phyloP scores from a whole-genome alignment of 2,888 invertebrate species.

The Petrolisthes cinctipes region DNA sequence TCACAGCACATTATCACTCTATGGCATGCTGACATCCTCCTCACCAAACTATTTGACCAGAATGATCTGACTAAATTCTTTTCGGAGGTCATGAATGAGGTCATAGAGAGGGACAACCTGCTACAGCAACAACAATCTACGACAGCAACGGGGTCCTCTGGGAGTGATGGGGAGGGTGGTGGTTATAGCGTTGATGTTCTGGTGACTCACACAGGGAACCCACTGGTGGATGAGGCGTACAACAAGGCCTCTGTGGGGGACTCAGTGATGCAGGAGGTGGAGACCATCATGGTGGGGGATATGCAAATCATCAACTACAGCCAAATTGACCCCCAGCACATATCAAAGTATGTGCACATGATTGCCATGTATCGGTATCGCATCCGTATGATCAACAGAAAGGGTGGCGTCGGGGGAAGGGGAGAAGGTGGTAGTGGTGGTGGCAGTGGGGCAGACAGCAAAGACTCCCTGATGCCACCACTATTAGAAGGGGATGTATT shows the following conservation, averaged over 20 bases:
- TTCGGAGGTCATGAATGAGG: constrained; percentile 62
- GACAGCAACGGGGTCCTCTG: constrained; percentile 13
- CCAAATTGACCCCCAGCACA: constrained; percentile 57
- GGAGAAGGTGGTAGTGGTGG: constrained; percentile 23
- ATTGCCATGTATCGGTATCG: constrained; percentile 63
- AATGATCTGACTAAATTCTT: constrained; percentile 64
- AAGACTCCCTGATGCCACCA: constrained; percentile 54
- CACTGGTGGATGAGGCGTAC: constrained; percentile 61
- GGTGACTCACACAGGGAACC: constrained; percentile 52
- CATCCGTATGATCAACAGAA: constrained; percentile 48
- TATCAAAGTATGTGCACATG: constrained; percentile 61
- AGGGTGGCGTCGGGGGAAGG: constrained; percentile 11
- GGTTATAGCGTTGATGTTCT: constrained; percentile 54
- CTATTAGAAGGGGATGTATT: constrained; percentile 58
- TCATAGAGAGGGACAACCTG: constrained; percentile 53
- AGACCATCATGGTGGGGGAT: constrained; percentile 60
- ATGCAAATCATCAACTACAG: constrained; percentile 64
- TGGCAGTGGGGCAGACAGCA: constrained; percentile 20
- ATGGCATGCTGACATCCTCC: constrained; percentile 63
- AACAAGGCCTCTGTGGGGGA: constrained; percentile 55
- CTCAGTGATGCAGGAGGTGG: constrained; percentile 59
- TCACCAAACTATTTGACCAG: constrained; percentile 65
- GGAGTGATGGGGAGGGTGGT: constrained; percentile 30
- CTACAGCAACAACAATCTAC: constrained; percentile 34
- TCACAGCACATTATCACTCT: constrained; percentile 63